Evolutionary conservation across 2,797 vertebrate species (phyloP), one percentile per base, ranked within the genome.

Genomic region (Rhadinocentrus ornatus): DNA sequence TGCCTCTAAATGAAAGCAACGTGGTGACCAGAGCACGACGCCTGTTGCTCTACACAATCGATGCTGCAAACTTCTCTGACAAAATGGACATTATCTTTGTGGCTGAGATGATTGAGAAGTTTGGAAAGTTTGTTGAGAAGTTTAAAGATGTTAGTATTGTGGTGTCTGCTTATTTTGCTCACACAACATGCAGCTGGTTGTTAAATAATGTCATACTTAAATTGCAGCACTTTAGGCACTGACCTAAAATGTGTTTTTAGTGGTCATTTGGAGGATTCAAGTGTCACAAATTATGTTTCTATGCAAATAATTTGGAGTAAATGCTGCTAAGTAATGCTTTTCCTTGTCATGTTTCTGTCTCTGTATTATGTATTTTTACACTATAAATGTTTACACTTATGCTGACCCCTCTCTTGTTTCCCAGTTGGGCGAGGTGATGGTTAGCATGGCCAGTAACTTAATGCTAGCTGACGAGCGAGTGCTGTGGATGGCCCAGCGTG

Each of bases 21-120:
- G 97, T 97, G 0, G 95, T 98, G 41, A 94, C 95, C 64, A 96
- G 95, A 22, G 97, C 98, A 1, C 95, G 93, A 0, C 96, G 97
- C 46, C 93, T 99, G 57, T 78, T 98, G 84, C 96, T 96, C 61
- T 99, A 95, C 86, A 99, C 97, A 0, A 94, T 95, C 54, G 96
- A 99, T 65, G 98, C 98, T 0, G 96, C 96, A 81, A 99, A 97
- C 91, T 98, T 99, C 89, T 97, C 98, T 3, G 98, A 99, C 93
- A 99, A 99, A 92, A 98, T 99, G 96, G 98, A 99, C 82, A 96
- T 99, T 29, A 96, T 99, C 90, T 98, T 99, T 77, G 97, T 99
- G 78, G 97, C 98, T 6, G 96, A 99, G 93, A 99, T 99, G 97
- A 98, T 99, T 31, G 98, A 99, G 89, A 99, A 99, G 87, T 98